phyloP scores from a whole-genome alignment of 2,888 invertebrate species.

The Orthonevra nobilis region DNA sequence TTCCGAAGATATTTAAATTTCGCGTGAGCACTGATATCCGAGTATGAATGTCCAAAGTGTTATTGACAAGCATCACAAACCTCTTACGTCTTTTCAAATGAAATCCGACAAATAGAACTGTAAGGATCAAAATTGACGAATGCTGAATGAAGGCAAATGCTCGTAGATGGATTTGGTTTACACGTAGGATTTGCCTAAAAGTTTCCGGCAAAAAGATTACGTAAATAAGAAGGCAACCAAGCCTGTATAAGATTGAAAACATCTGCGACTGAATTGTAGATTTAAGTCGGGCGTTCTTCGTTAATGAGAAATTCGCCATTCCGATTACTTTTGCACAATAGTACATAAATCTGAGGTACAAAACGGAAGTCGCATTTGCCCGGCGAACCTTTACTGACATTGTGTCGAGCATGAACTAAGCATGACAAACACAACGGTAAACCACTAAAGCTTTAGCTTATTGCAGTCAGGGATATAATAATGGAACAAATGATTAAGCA shows the following conservation, averaged over 20 bases:
- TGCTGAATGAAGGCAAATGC: constrained; percentile 4
- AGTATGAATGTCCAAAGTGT: constrained; percentile 1
- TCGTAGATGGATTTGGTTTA: neutral
- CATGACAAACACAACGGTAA: neutral
- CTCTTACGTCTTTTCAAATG: neutral
- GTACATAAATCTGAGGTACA: constrained; percentile 34
- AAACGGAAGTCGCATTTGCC: neutral
- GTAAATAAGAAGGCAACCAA: neutral
- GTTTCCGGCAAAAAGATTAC: neutral
- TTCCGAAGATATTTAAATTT: constrained; percentile 1
- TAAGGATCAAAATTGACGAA: neutral
- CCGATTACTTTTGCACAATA: constrained; percentile 47
- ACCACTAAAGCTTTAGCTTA: no score
- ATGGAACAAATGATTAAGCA: neutral
- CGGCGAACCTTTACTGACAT: constrained; percentile 29
- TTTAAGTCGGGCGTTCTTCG: neutral
- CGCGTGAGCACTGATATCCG: constrained; percentile 19
- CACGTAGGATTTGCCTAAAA: neutral
- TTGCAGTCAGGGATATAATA: no score
- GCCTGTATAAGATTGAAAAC: constrained; percentile 6
- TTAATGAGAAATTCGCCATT: constrained; percentile 34
- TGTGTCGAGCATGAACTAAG: neutral
- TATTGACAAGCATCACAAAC: constrained; percentile 15
- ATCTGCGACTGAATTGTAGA: constrained; percentile 5
- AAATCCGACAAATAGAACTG: neutral